Conservation (phyloP, 1,140 invertebrate species). For the Drosophila bocqueti region DNA sequence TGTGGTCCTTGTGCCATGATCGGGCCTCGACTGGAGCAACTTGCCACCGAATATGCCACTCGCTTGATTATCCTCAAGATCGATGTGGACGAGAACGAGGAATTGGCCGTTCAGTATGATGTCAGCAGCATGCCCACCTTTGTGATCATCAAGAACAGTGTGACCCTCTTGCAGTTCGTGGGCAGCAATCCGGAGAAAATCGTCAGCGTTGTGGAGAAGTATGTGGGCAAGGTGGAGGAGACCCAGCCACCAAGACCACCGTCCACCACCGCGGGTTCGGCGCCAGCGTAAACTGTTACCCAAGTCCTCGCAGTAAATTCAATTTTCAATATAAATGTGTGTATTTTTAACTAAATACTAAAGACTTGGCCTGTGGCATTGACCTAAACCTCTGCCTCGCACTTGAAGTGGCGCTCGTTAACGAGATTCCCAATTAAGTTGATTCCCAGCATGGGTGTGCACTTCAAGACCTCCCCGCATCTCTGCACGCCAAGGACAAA, state of each 20-base stretch:
- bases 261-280: neutral
- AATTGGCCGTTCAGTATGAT: constrained; percentile 91
- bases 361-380: neutral
- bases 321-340: constrained; percentile 1
- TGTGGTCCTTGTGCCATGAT: constrained; percentile 97
- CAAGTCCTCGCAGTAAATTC: neutral
- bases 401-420: constrained; percentile 19
- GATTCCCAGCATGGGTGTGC: constrained; percentile 25
- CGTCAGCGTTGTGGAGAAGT: constrained; percentile 87
- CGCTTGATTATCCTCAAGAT: constrained; percentile 88
- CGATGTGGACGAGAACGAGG: constrained; percentile 96
- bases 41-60: constrained; percentile 86
- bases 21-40: constrained; percentile 90
- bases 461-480: constrained; percentile 6
- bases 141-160: constrained; percentile 93
- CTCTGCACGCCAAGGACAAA: constrained; percentile 22
- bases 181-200: constrained; percentile 90
- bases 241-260: neutral
- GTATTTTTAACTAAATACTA: constrained; percentile 3
- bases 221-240: constrained; percentile 50
- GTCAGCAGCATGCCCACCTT: constrained; percentile 97
- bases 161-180: constrained; percentile 90
- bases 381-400: constrained; percentile 5
- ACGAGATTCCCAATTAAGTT: constrained; percentile 33
- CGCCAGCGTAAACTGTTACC: neutral